These are phyloP conservation scores for Chiridota heheva DNA, from an alignment of 35 echinoderm and acorn worm genomes.

Conservation along the genomic window DNA sequence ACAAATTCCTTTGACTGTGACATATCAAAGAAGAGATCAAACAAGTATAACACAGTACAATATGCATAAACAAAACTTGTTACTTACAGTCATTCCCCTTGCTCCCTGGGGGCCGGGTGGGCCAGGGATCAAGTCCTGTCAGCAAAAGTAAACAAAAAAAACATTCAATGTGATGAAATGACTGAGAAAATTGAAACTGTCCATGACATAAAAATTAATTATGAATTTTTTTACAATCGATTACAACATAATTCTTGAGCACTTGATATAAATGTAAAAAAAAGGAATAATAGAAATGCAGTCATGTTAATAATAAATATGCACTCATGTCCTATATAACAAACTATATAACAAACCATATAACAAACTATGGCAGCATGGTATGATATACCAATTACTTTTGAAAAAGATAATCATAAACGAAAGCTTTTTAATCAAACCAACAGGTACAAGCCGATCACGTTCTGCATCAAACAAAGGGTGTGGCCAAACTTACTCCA, in stretches of 20 bases:
- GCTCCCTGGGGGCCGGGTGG: constrained; percentile 57
- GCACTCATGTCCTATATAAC: background rate
- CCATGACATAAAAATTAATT: too few relatives aligned
- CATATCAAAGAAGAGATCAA: too few relatives aligned
- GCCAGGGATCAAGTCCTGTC: constrained; percentile 47
- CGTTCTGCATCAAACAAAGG: background rate
- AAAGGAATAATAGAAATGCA: background rate
- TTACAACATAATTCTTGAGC: too few relatives aligned
- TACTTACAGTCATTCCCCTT: constrained; percentile 8
- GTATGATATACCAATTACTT: too few relatives aligned
- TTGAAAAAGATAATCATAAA: too few relatives aligned
- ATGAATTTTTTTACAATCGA: too few relatives aligned
- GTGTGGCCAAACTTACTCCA: constrained; percentile 36
- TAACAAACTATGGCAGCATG: too few relatives aligned
- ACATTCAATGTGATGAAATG: background rate
- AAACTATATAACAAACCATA: background rate
- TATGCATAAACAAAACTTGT: too few relatives aligned
- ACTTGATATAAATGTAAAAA: background rate
- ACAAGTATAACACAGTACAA: too few relatives aligned
- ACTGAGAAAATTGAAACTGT: background rate
- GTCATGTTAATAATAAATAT: background rate
- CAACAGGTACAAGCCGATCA: background rate
- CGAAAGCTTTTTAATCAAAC: background rate
- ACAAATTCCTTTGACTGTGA: too few relatives aligned
- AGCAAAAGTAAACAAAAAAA: background rate